A percentile compares a stretch with the other conserved stretches of the same genome.
Evolutionary conservation across 37 sponge, comb jelly and placozoan genomes (phyloP).

Genomic region (Beroe forskalii): DNA sequence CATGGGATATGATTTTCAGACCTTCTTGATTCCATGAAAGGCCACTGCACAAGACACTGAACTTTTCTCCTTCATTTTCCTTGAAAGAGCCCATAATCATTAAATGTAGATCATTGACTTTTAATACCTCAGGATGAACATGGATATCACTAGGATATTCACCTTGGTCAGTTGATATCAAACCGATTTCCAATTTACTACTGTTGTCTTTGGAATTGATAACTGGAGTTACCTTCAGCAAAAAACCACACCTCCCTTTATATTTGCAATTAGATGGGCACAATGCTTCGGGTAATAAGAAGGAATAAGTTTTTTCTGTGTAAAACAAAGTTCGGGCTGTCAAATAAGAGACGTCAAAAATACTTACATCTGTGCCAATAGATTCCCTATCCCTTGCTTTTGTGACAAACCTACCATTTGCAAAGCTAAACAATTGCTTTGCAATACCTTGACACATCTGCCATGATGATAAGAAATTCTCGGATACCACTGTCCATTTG

Average conservation of each 20-base stretch:
- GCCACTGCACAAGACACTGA: too few species aligned
- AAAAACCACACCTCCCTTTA: neutral
- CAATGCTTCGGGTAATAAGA: too few species aligned
- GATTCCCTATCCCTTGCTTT: neutral
- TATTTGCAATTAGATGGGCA: neutral
- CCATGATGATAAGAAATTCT: too few species aligned
- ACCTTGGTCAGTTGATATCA: neutral
- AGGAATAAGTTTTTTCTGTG: neutral
- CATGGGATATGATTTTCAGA: too few species aligned
- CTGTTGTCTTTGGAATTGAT: neutral
- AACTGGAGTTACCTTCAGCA: neutral
- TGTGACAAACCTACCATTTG: too few species aligned
- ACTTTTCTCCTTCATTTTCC: too few species aligned
- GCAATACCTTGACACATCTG: too few species aligned
- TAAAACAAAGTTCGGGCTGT: neutral
- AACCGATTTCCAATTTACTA: neutral
- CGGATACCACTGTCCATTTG: too few species aligned
- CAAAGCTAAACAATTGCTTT: too few species aligned
- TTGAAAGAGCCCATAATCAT: too few species aligned
- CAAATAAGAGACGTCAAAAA: neutral
- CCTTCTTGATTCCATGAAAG: too few species aligned
- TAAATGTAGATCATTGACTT: neutral
- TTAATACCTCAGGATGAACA: neutral
- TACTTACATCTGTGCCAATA: neutral
- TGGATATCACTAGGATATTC: constrained; percentile 3